Evolutionary conservation across 2,797 vertebrate genomes (phyloP).

Genomic region (Bucorvus abyssinicus): DNA sequence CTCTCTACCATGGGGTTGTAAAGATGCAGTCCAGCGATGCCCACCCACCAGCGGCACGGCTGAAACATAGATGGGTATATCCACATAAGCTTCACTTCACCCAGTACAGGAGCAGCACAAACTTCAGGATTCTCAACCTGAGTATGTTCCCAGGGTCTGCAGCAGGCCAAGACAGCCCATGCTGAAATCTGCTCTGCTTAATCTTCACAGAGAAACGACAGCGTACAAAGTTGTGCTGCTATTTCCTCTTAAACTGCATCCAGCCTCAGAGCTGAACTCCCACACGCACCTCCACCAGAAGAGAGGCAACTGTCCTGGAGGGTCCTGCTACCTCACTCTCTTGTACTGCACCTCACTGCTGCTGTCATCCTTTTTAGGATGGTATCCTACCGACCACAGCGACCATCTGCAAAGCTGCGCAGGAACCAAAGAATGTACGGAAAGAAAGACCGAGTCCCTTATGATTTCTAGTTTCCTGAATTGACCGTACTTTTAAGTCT

Average conservation of each 20-base stretch:
- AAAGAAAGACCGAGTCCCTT: neutral
- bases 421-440: neutral
- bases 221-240: neutral
- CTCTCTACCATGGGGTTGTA: neutral
- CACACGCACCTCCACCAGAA: neutral
- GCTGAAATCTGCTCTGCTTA: neutral
- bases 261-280: neutral
- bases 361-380: neutral
- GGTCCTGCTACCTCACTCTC: neutral
- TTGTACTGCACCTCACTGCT: neutral
- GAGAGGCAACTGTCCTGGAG: neutral
- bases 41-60: neutral
- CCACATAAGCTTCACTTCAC: neutral
- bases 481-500: neutral
- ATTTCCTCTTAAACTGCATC: neutral
- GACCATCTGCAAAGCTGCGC: neutral
- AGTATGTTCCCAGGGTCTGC: neutral
- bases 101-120: neutral
- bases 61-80: neutral
- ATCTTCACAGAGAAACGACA: neutral
- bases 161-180: neutral
- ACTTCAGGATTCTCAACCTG: neutral
- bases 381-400: neutral
- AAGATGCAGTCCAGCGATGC: accelerated
- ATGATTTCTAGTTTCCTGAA: neutral